Evolutionary conservation across 2,113 vertebrate species (phyloP).

Genomic region (Peromyscus leucopus): DNA sequence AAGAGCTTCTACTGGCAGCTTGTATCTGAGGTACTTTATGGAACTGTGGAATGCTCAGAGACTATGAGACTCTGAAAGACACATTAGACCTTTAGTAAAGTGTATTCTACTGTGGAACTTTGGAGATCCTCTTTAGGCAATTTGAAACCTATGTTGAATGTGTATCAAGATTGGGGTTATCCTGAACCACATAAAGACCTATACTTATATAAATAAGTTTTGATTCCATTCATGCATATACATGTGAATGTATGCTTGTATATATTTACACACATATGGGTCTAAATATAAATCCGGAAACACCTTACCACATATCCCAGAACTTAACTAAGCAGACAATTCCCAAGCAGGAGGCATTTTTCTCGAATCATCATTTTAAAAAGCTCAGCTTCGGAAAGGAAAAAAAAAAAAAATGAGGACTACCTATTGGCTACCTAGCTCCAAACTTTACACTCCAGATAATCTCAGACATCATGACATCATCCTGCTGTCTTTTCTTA

Average conservation of each 20-base stretch:
- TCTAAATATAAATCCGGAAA: background rate
- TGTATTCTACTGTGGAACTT: background rate
- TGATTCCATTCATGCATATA: background rate
- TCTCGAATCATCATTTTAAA: conserved; percentile 29
- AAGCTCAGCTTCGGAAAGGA: background rate
- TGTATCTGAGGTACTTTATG: background rate
- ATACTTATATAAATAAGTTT: background rate
- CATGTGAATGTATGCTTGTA: background rate
- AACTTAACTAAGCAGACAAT: background rate
- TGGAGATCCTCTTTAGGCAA: background rate
- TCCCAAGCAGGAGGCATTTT: background rate
- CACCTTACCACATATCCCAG: background rate
- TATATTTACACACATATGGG: background rate
- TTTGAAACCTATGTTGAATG: background rate
- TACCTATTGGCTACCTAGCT: background rate
- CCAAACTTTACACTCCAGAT: background rate
- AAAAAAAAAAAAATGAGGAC: background rate
- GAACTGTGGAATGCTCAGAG: conserved; percentile 10
- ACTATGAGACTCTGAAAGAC: background rate
- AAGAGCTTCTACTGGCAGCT: background rate
- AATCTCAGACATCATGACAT: background rate
- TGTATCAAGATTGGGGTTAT: background rate
- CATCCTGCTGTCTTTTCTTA: conserved; percentile 5
- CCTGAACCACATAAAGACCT: too few species aligned
- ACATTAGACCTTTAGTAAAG: background rate